Evolutionary conservation across 2,113 vertebrate species (phyloP).

Genomic region (Tenrec ecaudatus): DNA sequence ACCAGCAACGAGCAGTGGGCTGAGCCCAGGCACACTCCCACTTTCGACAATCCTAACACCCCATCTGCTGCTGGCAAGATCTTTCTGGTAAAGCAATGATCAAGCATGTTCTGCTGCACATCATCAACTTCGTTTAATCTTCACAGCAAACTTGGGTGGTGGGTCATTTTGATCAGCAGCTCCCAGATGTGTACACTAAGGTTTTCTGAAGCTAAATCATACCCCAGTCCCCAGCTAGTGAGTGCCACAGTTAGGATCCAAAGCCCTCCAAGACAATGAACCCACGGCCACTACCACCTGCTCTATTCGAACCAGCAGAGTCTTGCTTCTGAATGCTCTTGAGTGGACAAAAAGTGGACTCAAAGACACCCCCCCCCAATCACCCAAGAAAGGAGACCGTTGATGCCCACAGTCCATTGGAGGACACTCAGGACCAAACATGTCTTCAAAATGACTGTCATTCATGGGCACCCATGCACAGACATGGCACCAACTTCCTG

Average conservation of each 20-base stretch:
- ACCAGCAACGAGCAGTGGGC: not conserved
- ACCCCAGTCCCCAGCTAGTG: not conserved
- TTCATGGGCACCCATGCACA: not conserved
- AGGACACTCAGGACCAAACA: not conserved
- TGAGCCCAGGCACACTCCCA: not conserved
- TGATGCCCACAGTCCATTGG: not conserved
- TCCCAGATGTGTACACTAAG: not conserved
- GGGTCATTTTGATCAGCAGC: not conserved
- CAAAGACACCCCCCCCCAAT: not conserved
- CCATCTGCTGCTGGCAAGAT: not conserved
- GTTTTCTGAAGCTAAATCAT: not conserved
- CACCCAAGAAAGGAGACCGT: not conserved
- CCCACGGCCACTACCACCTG: not conserved
- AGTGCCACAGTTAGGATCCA: not conserved
- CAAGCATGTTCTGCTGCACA: slow-evolving; percentile 28
- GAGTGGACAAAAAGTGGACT: not conserved
- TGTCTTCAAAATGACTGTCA: not conserved
- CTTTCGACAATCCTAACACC: not conserved
- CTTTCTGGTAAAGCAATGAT: not conserved
- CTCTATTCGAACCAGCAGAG: not conserved
- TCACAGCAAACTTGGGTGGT: not conserved
- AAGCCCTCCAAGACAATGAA: not conserved
- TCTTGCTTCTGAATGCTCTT: not conserved
- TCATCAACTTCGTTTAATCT: slow-evolving; percentile 3
- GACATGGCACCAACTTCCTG: not conserved